Evolutionary conservation across 2,797 vertebrate species (phyloP), one percentile per base, ranked within the genome.

Genomic region (Notolabrus celidotus): DNA sequence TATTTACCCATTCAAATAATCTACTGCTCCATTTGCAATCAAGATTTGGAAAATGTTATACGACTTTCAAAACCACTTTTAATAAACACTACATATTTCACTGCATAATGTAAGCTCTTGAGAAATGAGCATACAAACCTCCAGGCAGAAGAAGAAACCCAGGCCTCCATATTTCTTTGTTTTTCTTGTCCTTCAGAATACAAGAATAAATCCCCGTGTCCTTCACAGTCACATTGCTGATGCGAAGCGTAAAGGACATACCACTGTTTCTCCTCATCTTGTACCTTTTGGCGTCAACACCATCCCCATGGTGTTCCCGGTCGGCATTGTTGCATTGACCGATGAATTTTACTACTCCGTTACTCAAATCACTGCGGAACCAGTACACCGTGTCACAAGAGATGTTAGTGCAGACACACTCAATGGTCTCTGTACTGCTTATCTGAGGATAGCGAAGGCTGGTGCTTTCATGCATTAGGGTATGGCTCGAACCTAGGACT

Each of bases 151-250:
- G 80, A 46, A 72, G 50, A 75, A 19, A 6, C 53, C 88, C 92
- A 4, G 73, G 2, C 19, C 16, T 80, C 77, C 83, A 83, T 0
- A 31, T 0, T 3, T 75, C 54, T 0, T 1, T 6, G 0, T 11
- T 3, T 20, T 0, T 8, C 36, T 2, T 54, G 11, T 41, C 47
- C 14, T 2, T 80, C 1, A 91, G 11, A 12, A 91, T 7, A 38
- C 94, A 95, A 16, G 90, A 93, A 74, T 95, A 95, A 34, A 84
- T 9, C 19, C 93, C 94, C 0, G 68, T 11, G 20, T 95, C 94
- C 0, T 74, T 9, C 15, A 36, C 0, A 0, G 42, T 71, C 58
- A 94, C 43, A 0, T 6, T 16, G 0, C 0, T 17, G 72, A 95
- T 86, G 10, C 73, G 87, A 7, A 95, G 77, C 8, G 0, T 5